Percentiles rank a stretch among this genome's conserved stretches.
Evolutionary conservation across 1,140 invertebrate genomes (phyloP).

Genomic region (Lepidotrigona ventralis): DNA sequence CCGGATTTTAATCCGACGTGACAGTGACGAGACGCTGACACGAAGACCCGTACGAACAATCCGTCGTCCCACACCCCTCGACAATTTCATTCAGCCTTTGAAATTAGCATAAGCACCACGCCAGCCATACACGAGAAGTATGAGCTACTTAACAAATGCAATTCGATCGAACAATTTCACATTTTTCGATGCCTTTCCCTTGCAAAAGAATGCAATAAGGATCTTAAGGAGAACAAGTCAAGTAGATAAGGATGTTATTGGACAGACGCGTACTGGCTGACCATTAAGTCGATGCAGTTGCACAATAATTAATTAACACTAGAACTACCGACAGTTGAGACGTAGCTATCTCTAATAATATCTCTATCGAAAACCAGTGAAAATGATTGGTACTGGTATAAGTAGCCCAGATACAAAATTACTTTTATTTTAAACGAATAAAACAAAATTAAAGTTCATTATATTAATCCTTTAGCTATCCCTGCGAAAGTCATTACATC

Average conservation of each 20-base stretch:
- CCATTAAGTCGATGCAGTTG: not conserved
- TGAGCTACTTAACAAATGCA: not conserved
- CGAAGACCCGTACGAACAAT: slow-evolving; percentile 67
- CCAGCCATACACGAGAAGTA: not conserved
- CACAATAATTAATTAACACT: not conserved
- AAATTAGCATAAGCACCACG: slow-evolving; percentile 68
- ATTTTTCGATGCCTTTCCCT: no score
- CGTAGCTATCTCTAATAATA: no score
- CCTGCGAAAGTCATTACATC: no score
- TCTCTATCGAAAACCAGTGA: no score
- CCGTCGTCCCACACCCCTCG: slow-evolving; percentile 54
- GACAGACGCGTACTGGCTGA: not conserved
- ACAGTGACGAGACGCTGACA: slow-evolving; percentile 72
- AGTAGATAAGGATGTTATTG: not conserved
- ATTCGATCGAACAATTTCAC: not conserved
- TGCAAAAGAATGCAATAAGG: not conserved
- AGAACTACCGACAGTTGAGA: no score
- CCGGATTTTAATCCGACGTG: slow-evolving; percentile 69
- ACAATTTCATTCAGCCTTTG: slow-evolving; percentile 43
- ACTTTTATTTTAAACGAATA: no score
- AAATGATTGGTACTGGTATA: no score
- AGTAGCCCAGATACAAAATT: no score
- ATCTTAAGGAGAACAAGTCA: no score
- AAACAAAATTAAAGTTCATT: no score
- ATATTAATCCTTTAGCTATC: no score